phyloP scores from a whole-genome alignment of 30 jellyfish, hydroid and myxozoan species.

The Rhopilema esculentum region DNA sequence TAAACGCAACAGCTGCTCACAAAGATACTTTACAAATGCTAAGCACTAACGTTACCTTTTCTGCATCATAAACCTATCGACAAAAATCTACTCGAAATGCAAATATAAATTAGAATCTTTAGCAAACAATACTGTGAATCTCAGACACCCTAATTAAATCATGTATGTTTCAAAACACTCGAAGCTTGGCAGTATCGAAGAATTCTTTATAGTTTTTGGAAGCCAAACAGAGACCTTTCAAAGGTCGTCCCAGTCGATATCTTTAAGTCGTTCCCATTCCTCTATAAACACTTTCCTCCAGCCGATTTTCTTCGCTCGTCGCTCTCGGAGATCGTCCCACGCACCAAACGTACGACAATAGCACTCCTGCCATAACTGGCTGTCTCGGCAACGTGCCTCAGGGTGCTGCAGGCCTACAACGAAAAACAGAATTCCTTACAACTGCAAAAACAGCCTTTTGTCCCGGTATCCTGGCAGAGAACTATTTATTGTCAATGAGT shows the following conservation, averaged over 20 bases:
- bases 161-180: neutral
- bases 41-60: too few relatives aligned
- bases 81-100: neutral
- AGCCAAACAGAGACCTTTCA: neutral
- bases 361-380: conserved; percentile 50
- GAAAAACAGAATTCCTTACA: neutral
- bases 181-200: neutral
- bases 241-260: conserved; percentile 84
- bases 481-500: neutral
- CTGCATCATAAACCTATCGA: neutral
- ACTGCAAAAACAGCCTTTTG: neutral
- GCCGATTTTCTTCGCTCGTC: conserved; percentile 64
- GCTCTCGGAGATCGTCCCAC: conserved; percentile 73
- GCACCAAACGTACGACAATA: conserved; percentile 53
- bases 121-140: neutral
- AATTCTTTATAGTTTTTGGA: neutral
- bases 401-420: conserved; percentile 53
- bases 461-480: neutral
- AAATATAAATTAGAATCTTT: too few relatives aligned
- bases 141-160: neutral
- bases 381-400: conserved; percentile 64
- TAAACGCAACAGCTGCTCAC: too few relatives aligned
- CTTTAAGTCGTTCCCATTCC: conserved; percentile 61
- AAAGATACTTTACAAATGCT: too few relatives aligned
- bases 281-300: conserved; percentile 67